Evolutionary conservation across 2,888 invertebrate genomes (phyloP).

Genomic region (Phytoseiulus persimilis): DNA sequence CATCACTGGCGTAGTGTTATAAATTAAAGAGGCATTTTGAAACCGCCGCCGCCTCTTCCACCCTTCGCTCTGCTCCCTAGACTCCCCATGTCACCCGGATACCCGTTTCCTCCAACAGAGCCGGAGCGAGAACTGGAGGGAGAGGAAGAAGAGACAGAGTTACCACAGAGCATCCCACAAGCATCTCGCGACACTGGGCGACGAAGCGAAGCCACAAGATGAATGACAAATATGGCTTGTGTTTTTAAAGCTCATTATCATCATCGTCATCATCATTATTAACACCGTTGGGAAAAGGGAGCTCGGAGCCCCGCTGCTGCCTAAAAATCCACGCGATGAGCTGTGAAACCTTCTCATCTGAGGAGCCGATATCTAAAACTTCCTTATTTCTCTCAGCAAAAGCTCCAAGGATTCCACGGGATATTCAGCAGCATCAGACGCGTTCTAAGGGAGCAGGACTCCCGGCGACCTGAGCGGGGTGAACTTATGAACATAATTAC

Average conservation of each 20-base stretch:
- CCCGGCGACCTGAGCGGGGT: too few relatives aligned
- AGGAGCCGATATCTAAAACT: not conserved
- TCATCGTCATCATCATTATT: not conserved
- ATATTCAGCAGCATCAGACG: too few relatives aligned
- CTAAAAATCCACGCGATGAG: not conserved
- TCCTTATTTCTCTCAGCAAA: not conserved
- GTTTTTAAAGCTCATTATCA: slow-evolving; percentile 5
- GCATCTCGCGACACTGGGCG: not conserved
- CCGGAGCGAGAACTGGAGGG: not conserved
- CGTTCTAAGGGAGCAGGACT: too few relatives aligned
- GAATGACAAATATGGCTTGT: not conserved
- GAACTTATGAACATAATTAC: too few relatives aligned
- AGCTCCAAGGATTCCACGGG: too few relatives aligned
- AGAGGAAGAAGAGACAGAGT: not conserved
- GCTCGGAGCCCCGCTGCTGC: not conserved
- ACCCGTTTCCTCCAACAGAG: not conserved
- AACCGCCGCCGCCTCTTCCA: not conserved
- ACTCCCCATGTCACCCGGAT: not conserved
- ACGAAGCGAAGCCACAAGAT: not conserved
- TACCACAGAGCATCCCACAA: not conserved
- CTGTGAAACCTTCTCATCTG: not conserved
- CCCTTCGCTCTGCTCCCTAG: not conserved
- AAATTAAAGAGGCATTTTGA: not conserved
- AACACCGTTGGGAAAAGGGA: not conserved
- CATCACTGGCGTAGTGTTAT: not conserved